Evolutionary conservation across 2,113 vertebrate genomes (phyloP).

Genomic region (Oreochromis aureus): DNA sequence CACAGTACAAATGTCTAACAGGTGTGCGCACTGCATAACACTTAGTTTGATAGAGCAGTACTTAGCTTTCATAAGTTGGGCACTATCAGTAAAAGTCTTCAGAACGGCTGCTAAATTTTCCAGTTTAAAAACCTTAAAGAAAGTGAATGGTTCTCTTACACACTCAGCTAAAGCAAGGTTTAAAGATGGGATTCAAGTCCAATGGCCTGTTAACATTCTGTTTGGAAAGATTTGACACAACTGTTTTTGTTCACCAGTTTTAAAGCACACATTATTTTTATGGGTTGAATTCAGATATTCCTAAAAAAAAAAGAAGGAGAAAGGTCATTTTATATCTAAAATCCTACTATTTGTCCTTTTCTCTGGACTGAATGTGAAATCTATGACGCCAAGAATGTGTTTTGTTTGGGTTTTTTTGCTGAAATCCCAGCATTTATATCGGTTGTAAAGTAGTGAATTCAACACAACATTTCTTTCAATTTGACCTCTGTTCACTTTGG

Average conservation of each 20-base stretch:
- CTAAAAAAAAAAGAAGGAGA: neutral
- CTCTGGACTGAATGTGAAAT: neutral
- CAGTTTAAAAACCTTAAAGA: neutral
- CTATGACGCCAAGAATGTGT: fast-evolving
- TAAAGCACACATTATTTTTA: neutral
- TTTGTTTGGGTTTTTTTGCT: neutral
- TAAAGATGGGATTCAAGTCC: neutral
- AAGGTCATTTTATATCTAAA: neutral
- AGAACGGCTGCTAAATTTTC: neutral
- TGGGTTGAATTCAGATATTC: neutral
- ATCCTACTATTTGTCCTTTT: neutral
- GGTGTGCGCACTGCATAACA: neutral
- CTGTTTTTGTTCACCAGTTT: neutral
- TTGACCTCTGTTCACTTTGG: neutral
- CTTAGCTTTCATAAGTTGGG: neutral
- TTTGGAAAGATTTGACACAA: neutral
- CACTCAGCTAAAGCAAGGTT: neutral
- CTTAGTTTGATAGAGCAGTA: neutral
- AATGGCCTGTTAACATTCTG: neutral
- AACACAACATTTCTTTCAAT: slow-evolving; percentile 2
- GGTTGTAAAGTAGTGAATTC: neutral
- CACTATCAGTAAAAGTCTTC: neutral
- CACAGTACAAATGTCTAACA: neutral
- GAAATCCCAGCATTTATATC: neutral
- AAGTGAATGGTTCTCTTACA: neutral